Conservation (phyloP, 2,113 vertebrate genomes). For the Barnardius zonarius region DNA sequence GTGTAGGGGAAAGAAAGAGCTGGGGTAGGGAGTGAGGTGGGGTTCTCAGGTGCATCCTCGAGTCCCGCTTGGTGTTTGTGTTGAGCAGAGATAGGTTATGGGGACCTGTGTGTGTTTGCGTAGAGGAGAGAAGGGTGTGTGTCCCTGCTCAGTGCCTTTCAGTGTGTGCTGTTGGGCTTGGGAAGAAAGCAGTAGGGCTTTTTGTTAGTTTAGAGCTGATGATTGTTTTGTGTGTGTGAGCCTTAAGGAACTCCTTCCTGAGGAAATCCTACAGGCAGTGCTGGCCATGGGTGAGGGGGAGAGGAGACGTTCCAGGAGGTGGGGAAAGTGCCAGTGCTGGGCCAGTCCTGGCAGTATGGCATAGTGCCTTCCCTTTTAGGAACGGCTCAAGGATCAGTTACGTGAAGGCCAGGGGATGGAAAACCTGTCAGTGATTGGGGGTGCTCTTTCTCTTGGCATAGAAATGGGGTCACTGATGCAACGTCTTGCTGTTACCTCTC, state of each 20-base stretch:
- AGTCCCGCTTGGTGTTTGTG: neutral
- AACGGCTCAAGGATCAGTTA: neutral
- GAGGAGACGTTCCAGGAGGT: neutral
- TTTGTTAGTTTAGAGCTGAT: neutral
- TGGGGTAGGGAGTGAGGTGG: neutral
- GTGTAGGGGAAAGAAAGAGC: neutral
- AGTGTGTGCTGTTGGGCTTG: fast-evolving
- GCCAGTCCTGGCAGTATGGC: fast-evolving
- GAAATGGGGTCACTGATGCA: neutral
- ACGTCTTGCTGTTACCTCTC: neutral
- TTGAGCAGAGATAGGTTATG: neutral
- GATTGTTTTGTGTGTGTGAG: neutral
- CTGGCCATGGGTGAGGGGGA: neutral
- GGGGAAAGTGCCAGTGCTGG: neutral
- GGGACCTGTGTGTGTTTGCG: neutral
- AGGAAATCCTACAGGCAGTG: constrained; percentile 37
- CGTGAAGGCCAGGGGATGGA: neutral
- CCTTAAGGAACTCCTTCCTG: constrained; percentile 49
- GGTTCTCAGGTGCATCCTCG: neutral
- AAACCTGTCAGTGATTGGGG: neutral
- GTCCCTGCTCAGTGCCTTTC: fast-evolving
- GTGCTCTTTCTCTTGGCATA: neutral
- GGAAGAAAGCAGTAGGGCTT: neutral
- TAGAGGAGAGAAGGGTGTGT: fast-evolving
- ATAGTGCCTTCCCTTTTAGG: neutral